These are phyloP conservation scores for Amphipyra berbera DNA, from an alignment of 2,888 invertebrate genomes.

Conservation along the genomic window DNA sequence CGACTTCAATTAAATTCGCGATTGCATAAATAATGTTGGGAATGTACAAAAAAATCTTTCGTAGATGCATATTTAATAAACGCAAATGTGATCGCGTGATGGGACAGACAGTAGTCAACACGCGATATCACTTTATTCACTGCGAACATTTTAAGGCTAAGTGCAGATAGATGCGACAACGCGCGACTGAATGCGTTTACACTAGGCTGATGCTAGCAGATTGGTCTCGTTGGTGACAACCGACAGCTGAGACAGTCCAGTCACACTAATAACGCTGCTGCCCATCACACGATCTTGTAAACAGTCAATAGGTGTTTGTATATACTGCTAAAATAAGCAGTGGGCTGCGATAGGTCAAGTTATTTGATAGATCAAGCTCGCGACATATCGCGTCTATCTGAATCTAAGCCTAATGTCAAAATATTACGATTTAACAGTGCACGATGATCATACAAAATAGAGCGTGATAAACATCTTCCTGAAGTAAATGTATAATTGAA, in stretches of 20 bases:
- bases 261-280: too few species aligned
- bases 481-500: background rate
- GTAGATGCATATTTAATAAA: slow-evolving; percentile 34
- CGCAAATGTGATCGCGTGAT: slow-evolving; percentile 36
- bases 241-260: too few species aligned
- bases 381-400: slow-evolving; percentile 6
- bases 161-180: slow-evolving; percentile 5
- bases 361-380: background rate
- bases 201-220: too few species aligned
- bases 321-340: too few species aligned
- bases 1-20: background rate
- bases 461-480: slow-evolving; percentile 44
- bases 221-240: too few species aligned
- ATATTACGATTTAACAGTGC: slow-evolving; percentile 21
- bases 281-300: too few species aligned
- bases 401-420: slow-evolving; percentile 36
- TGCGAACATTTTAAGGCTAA: slow-evolving; percentile 17
- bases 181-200: too few species aligned
- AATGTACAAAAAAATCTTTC: slow-evolving; percentile 34
- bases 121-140: slow-evolving; percentile 40
- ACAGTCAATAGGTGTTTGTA: too few species aligned
- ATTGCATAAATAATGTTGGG: slow-evolving; percentile 23
- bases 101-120: slow-evolving; percentile 24
- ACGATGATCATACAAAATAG: slow-evolving; percentile 38
- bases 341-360: too few species aligned